Conservation (phyloP, 2,113 vertebrate genomes). For the Marmota flaviventris region DNA sequence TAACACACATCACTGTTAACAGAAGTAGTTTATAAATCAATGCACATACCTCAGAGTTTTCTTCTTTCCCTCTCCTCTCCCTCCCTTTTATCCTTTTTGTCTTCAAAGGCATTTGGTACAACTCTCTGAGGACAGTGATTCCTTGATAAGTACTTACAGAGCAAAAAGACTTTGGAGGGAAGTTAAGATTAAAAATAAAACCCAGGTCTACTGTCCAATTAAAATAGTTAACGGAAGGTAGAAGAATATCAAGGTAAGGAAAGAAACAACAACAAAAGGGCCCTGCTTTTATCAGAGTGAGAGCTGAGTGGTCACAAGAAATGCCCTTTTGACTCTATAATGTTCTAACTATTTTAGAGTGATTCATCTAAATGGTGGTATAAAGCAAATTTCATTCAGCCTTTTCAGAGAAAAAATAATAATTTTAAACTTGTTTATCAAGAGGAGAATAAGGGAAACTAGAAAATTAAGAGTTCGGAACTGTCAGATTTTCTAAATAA, state of each 20-base stretch:
- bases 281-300: neutral
- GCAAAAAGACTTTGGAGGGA: neutral
- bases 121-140: neutral
- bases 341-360: neutral
- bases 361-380: neutral
- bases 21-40: neutral
- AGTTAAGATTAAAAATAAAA: conserved; percentile 49
- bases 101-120: neutral
- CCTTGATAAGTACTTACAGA: neutral
- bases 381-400: neutral
- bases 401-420: conserved; percentile 12
- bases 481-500: conserved; percentile 25
- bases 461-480: neutral
- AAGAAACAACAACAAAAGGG: neutral
- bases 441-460: neutral
- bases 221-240: neutral
- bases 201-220: neutral
- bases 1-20: neutral
- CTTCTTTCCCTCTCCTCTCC: neutral
- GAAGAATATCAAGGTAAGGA: neutral
- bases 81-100: neutral
- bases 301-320: neutral
- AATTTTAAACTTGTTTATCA: neutral
- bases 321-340: neutral
- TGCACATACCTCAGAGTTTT: neutral